Base-by-base conservation (phyloP, 2,113 vertebrate genomes). In the Elaphurus davidianus region DNA sequence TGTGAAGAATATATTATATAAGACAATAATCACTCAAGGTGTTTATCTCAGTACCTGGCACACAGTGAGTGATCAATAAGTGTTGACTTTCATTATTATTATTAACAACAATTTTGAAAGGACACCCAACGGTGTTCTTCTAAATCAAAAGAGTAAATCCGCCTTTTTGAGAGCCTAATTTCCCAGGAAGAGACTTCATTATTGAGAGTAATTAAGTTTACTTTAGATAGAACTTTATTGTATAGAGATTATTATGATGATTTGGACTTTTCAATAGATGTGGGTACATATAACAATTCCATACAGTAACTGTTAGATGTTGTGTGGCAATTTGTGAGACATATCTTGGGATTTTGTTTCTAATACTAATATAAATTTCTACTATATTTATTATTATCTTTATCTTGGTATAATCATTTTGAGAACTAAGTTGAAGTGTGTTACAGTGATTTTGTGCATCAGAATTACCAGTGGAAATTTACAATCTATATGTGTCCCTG, bases 111-210 rank as follows among this genome's bases (percentile, higher is more conserved):
- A 62, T 91, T 81, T 90, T 94, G 4, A 54, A 60, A 64, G 30
- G 59, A 88, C 21, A 88, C 21, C 67, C 25, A 82, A 40, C 23
- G 8, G 16, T 45, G 16, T 15, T 67, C 17, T 55, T 78, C 11
- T 90, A 87, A 97, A 87, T 95, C 97, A 78, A 94, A 92, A 92
- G 36, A 94, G 15, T 83, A 93, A 97, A 91, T 62, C 93, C 82
- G 76, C 47, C 15, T 79, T 78, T 87, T 54, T 25, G 10, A 97
- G 36, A 96, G 94, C 9, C 15, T 25, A 54, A 52, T 97, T 92
- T 96, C 90, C 43, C 76, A 64, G 43, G 57, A 57, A 95, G 43
- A 82, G 13, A 94, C 57, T 91, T 91, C 6, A 50, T 95, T 95
- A 50, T 76, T 94, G n/a, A 74, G 43, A 85, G 86, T 84, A 97